Evolutionary conservation across 2,113 vertebrate species (phyloP), one percentile per base, ranked within the genome.

Genomic region (Oncorhynchus nerka): DNA sequence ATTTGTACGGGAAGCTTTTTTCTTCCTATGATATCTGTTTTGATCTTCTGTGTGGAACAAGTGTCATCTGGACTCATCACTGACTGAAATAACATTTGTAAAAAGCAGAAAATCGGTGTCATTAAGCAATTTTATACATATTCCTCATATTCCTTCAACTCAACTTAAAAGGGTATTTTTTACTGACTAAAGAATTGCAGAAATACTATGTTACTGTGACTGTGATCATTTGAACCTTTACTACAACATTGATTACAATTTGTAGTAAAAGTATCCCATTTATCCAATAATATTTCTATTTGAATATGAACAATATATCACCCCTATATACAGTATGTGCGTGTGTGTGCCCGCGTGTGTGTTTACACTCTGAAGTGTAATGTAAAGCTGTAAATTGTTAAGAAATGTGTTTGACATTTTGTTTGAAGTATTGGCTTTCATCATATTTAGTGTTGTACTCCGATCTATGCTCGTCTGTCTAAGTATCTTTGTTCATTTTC

Each of bases 1-100:
- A 90, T 93, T 93, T 93, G 90, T 93, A 93, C 81, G 85, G 86
- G 79, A 90, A 85, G 89, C 82, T 86, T 90, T 77, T 91, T 92
- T 91, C 85, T 91, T 91, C 89, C 89, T 90, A 83, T 87, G 39
- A 45, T 11, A 88, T 89, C 86, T 87, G 89, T 92, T 91, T 91
- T 87, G 89, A 87, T 91, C 89, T 89, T 68, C 59, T 62, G 7
- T 65, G 71, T 82, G 88, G 88, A 87, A 85, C 79, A 77, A 86
- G 83, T 86, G 87, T 88, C 85, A 88, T 87, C 85, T 87, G 75
- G 82, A 80, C 79, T 89, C 48, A 26, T 83, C 81, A 55, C 49
- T 80, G 84, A 81, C 72, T 57, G 77, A 83, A 84, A 81, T 75
- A 22, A 73, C 51, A 68, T 68, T 78, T 73, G 81, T 83, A 65